phyloP scores from a whole-genome alignment of 2,888 invertebrate genomes.

The Sesamia inferens region DNA sequence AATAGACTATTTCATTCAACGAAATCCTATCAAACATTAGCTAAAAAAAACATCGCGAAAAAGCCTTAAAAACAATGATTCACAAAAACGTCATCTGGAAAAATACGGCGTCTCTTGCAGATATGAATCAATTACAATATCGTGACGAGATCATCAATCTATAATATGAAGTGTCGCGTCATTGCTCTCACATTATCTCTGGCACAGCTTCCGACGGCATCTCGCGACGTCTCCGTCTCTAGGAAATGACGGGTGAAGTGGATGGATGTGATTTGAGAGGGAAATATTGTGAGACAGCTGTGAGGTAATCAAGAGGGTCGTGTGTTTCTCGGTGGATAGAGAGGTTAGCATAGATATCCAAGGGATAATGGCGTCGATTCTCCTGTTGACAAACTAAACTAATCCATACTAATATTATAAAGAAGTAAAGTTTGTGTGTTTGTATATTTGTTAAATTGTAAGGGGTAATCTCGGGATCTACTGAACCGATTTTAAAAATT shows the following conservation, averaged over 20 bases:
- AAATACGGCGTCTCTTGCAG: constrained; percentile 69
- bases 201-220: constrained; percentile 70
- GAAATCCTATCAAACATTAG: background rate
- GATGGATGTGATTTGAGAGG: constrained; percentile 38
- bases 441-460: too few species aligned
- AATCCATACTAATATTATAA: too few species aligned
- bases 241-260: constrained; percentile 52
- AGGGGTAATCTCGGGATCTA: too few species aligned
- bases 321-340: background rate
- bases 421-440: too few species aligned
- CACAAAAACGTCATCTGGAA: constrained; percentile 53
- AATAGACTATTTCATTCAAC: background rate
- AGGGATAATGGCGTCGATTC: too few species aligned
- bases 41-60: constrained; percentile 10
- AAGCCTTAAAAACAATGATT: constrained; percentile 53
- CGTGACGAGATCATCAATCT: constrained; percentile 77
- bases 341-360: too few species aligned
- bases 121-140: constrained; percentile 69
- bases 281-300: constrained; percentile 43
- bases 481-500: too few species aligned
- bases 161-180: constrained; percentile 71
- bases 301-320: constrained; percentile 3
- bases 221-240: constrained; percentile 51
- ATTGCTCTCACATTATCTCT: constrained; percentile 78
- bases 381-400: too few species aligned